Evolutionary conservation across 2,888 invertebrate genomes (phyloP).

Genomic region (Panorpa germanica): DNA sequence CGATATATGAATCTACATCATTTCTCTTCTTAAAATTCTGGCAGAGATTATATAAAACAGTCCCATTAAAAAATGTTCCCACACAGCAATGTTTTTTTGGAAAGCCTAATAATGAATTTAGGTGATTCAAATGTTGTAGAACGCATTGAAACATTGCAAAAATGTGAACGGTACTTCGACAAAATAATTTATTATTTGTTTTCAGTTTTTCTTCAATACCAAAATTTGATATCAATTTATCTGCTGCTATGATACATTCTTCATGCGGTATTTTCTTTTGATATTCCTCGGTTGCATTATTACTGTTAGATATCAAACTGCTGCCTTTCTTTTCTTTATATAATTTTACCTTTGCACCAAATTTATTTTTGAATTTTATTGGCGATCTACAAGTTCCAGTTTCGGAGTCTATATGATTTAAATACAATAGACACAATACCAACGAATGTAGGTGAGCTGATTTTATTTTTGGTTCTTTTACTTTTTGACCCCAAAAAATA

Average conservation of each 20-base stretch:
- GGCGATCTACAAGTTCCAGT: conserved; percentile 32
- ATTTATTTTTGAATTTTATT: conserved; percentile 27
- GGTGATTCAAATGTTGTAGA: conserved; percentile 19
- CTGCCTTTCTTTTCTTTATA: conserved; percentile 21
- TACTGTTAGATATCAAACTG: no score
- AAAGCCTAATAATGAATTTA: conserved; percentile 43
- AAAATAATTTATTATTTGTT: conserved; percentile 29
- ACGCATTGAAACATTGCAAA: conserved; percentile 24
- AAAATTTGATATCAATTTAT: conserved; percentile 35
- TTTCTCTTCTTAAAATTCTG: no score
- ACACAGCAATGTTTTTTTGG: no score
- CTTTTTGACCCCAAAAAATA: conserved; percentile 34
- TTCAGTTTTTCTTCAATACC: conserved; percentile 32
- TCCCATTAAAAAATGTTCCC: no score
- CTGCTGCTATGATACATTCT: conserved; percentile 37
- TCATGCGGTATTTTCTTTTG: conserved; percentile 30
- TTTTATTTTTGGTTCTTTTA: conserved; percentile 22
- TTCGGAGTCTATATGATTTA: conserved; percentile 35
- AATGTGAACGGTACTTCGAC: conserved; percentile 17
- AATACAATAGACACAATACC: conserved; percentile 32
- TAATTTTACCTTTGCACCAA: conserved; percentile 12
- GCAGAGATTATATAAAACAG: no score
- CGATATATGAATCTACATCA: no score
- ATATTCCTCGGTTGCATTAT: no score
- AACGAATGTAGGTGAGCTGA: conserved; percentile 33